Conservation (phyloP, 53 echinoderm and acorn worm genomes). For the Antedon mediterranea region DNA sequence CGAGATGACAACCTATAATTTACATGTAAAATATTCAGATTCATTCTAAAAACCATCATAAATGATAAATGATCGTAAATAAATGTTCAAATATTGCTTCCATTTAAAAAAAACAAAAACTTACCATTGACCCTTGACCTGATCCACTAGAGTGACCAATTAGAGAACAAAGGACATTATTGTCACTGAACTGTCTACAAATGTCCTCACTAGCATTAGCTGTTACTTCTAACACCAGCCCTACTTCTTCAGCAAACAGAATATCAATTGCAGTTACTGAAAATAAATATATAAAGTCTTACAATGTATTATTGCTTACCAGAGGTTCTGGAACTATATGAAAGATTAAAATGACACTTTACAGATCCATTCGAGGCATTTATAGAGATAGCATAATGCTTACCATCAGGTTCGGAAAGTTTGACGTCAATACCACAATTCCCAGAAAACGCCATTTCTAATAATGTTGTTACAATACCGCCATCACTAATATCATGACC, state of each 20-base stretch:
- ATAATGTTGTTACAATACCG: constrained; percentile 64
- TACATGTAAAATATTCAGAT: not conserved
- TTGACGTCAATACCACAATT: constrained; percentile 82
- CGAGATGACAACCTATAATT: constrained; percentile 36
- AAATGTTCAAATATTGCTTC: too few relatives aligned
- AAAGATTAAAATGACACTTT: too few relatives aligned
- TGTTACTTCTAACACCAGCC: constrained; percentile 67
- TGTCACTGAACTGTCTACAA: constrained; percentile 36
- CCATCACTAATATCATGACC: constrained; percentile 98
- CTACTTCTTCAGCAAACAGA: constrained; percentile 84
- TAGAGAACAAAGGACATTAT: constrained; percentile 50
- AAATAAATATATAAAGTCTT: not conserved
- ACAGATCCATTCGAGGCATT: too few relatives aligned
- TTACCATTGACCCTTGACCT: constrained; percentile 48
- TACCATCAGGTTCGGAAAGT: constrained; percentile 36
- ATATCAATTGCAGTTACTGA: constrained; percentile 39
- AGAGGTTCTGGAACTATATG: too few relatives aligned
- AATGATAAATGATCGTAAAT: too few relatives aligned
- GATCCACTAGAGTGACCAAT: constrained; percentile 55
- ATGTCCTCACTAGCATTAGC: constrained; percentile 30
- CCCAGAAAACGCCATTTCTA: constrained; percentile 98
- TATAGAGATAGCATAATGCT: not conserved
- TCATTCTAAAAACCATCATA: too few relatives aligned
- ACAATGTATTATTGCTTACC: too few relatives aligned
- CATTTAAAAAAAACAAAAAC: not conserved